Evolutionary conservation across 2,113 vertebrate species (phyloP), one percentile per base, ranked within the genome.

Genomic region (Oenanthe oenanthe): DNA sequence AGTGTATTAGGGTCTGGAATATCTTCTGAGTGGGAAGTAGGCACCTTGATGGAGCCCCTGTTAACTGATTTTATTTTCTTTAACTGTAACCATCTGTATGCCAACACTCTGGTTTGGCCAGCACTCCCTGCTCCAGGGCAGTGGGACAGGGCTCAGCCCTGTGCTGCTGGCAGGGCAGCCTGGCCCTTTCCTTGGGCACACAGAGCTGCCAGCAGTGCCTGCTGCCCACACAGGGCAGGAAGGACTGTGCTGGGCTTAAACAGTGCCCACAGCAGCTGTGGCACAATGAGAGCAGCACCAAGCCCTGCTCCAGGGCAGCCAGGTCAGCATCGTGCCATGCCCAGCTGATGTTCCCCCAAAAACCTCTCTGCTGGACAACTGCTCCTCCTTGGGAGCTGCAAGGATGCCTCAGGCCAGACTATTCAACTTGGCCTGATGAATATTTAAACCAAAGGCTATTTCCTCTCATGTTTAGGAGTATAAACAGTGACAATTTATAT

Each of bases 241-340:
- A 31, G n/a, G 47, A 8, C 66, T 43, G 47, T 7, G 38, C 42
- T 48, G 54, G 60, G 50, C 42, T 10, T 5, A 21, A 13, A 4
- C 1, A 3, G 22, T 42, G 57, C 13, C 56, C 48, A 3, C 15
- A 6, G 26, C 13, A 88, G 32, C 83, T 29, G 32, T 14, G 43
- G 15, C 32, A 21, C 2, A 2, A 22, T 6, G 43, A 24, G 2
- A 9, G 36, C 45, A 56, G 9, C 25, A 29, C 12, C 4, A 0
- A 74, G 38, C 34, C 42, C 47, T 42, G 1, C 24, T 42, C 34
- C 61, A 60, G 66, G 63, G 75, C 79, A 79, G 75, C 12, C 47
- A 25, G 2, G 0, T 63, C 25, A 63, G 19, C 17, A 2, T 18
- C 0, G 0, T 21, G 15, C 57, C 1, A 0, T 50, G 40, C 16